Base-by-base conservation (phyloP, 2,888 invertebrate genomes). In the Caenorhabditis auriculariae region DNA sequence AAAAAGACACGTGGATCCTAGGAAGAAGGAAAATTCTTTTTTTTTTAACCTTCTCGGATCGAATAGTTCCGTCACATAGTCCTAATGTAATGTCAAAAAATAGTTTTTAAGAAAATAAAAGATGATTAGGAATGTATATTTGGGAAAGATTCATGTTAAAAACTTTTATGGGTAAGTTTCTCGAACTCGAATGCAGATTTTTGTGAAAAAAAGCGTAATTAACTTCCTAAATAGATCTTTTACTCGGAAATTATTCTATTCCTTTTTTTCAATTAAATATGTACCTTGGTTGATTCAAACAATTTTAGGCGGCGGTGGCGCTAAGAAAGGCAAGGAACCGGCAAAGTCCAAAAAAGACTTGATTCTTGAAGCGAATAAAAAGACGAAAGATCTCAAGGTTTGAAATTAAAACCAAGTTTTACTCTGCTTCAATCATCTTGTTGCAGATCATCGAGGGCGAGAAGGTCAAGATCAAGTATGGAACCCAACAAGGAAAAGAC, bases 351-450 rank as follows among this genome's bases (percentile, higher is more conserved):
- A 78, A 60, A 79, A 79, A 49, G 78, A 79, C 27, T 54, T 66
- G 44, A 79, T 79, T 41, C 52, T 78, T 41, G 76, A 74, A 38
- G 74, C 73, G 3, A 78, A 75, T 57, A 71, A 73, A 50, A 68
- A 69, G 26, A 60, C 57, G 9, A 68, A 74, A 48, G 69, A 59
- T 26, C 58, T 60, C 17, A 74, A 72, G 47, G 47, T 62, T n/a
- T n/a, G n/a, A n/a, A n/a, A n/a, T n/a, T n/a, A n/a, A n/a, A n/a
- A n/a, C n/a, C n/a, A n/a, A n/a, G n/a, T n/a, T n/a, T n/a, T n/a
- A n/a, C n/a, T n/a, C n/a, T n/a, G n/a, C n/a, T n/a, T n/a, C n/a
- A n/a, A n/a, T n/a, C n/a, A n/a, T n/a, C 35, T 27, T 35, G 15
- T 41, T 43, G 15, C 39, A 74, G 53, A 48, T 69, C 44, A 60